These are phyloP conservation scores for Mola mola DNA, from an alignment of 2,113 vertebrate species.

Conservation along the genomic window DNA sequence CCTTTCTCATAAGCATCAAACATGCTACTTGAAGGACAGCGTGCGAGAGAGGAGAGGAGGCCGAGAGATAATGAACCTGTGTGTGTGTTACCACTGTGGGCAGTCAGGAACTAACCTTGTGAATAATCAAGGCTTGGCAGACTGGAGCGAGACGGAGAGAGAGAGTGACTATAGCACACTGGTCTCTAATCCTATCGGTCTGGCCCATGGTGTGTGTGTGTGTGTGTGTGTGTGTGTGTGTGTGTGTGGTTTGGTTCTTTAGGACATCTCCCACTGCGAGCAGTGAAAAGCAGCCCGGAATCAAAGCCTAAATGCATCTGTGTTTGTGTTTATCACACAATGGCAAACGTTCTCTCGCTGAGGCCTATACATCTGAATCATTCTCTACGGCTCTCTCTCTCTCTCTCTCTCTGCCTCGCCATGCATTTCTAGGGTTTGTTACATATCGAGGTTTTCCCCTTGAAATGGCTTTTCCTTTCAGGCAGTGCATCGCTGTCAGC, in stretches of 20 bases:
- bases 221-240: constrained; percentile 27
- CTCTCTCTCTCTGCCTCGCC: constrained; percentile 37
- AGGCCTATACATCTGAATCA: constrained; percentile 47
- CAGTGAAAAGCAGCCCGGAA: constrained; percentile 95
- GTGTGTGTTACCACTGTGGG: constrained; percentile 56
- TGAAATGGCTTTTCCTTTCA: constrained; percentile 36
- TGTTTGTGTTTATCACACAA: constrained; percentile 97
- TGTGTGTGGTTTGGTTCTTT: constrained; percentile 87
- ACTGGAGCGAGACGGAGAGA: constrained; percentile 13
- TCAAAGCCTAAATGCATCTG: constrained; percentile 96
- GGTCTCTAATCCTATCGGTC: constrained; percentile 94
- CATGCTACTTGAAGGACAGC: no score
- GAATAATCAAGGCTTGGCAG: constrained; percentile 70
- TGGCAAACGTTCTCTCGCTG: constrained; percentile 85
- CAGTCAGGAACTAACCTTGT: constrained; percentile 70
- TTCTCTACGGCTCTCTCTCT: constrained; percentile 25
- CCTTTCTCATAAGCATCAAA: not conserved
- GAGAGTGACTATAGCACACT: constrained; percentile 48
- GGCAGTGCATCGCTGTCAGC: constrained; percentile 33
- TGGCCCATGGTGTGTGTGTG: constrained; percentile 85
- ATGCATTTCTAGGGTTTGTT: constrained; percentile 62
- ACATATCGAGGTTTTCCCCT: constrained; percentile 31
- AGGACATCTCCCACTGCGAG: constrained; percentile 91
- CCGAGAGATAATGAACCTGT: constrained; percentile 69
- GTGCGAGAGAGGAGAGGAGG: constrained; percentile 36